phyloP scores from a whole-genome alignment of 2,888 invertebrate genomes.

The Pachymerium ferrugineum region DNA sequence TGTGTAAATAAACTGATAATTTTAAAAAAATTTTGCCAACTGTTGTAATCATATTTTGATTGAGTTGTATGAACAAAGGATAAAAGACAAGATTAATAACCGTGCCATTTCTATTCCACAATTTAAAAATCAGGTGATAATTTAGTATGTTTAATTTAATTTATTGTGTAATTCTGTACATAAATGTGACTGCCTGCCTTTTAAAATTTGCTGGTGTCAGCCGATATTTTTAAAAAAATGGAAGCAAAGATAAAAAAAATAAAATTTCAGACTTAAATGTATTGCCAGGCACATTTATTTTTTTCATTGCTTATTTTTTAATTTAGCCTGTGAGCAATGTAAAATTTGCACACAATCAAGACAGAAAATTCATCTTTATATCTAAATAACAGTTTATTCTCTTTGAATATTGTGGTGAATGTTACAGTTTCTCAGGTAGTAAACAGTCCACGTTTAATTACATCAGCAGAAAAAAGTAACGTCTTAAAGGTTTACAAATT shows the following conservation, averaged over 20 bases:
- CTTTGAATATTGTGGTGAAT: not conserved
- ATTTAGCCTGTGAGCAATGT: not conserved
- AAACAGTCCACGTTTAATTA: not conserved
- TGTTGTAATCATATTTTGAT: not conserved
- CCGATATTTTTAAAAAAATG: not conserved
- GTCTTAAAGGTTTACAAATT: not conserved
- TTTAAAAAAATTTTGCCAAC: no score
- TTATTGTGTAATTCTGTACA: conserved; percentile 25
- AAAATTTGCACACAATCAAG: not conserved
- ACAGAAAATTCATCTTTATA: not conserved
- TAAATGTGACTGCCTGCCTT: conserved; percentile 23
- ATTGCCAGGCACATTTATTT: not conserved
- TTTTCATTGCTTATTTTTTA: no score
- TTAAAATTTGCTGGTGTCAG: not conserved
- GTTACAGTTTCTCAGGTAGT: not conserved
- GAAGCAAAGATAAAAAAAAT: not conserved
- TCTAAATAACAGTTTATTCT: not conserved
- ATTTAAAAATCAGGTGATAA: not conserved
- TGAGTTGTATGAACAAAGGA: not conserved
- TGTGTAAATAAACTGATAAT: no score
- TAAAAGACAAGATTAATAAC: conserved; percentile 15
- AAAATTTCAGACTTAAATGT: not conserved
- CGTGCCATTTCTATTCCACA: not conserved
- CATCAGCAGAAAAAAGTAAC: not conserved
- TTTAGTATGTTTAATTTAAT: not conserved